Evolutionary conservation across 2,113 vertebrate species (phyloP).

Genomic region (Perognathus longimembris): DNA sequence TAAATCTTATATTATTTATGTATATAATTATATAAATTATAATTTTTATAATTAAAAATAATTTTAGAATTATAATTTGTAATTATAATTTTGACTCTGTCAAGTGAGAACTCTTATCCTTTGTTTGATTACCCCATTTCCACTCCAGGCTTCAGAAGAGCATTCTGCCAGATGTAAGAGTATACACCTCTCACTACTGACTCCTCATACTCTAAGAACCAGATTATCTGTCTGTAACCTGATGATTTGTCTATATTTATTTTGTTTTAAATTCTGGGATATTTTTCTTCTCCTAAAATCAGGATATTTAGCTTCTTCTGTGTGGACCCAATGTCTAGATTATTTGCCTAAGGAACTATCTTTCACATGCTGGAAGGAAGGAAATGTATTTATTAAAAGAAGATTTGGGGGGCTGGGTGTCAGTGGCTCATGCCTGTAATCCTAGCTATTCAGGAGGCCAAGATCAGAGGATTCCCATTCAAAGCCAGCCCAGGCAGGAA

Average conservation of each 20-base stretch:
- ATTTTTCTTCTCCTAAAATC: not conserved
- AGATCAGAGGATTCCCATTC: no score
- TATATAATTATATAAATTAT: no score
- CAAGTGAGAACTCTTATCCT: conserved; percentile 21
- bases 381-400: conserved; percentile 2
- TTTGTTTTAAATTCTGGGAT: not conserved
- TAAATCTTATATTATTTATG: no score
- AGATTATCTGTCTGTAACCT: not conserved
- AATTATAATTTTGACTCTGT: no score
- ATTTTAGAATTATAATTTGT: no score
- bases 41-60: no score
- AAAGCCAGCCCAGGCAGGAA: no score
- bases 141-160: not conserved
- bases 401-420: not conserved
- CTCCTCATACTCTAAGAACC: not conserved
- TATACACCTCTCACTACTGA: not conserved
- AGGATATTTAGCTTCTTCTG: not conserved
- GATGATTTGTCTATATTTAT: not conserved
- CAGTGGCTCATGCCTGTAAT: no score
- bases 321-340: not conserved
- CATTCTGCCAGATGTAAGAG: no score
- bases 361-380: not conserved
- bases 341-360: not conserved
- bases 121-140: not conserved
- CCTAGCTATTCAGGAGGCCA: no score